Evolutionary conservation across 2,113 vertebrate genomes (phyloP).

Genomic region (Anhinga rufa): DNA sequence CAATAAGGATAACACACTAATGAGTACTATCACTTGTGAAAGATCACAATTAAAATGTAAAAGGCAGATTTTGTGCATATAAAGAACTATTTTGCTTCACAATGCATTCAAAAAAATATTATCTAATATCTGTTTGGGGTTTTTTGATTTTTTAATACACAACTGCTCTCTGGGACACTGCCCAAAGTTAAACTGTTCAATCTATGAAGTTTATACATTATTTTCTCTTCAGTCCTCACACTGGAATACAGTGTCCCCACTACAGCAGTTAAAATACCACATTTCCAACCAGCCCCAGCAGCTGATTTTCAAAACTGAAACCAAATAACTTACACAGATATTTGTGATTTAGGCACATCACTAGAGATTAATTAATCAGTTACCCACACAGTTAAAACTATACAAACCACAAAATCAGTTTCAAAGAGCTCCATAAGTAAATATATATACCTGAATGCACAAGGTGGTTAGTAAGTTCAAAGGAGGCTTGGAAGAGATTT

Average conservation of each 20-base stretch:
- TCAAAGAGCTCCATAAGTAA: neutral
- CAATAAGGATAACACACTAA: neutral
- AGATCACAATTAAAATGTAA: neutral
- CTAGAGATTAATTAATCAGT: neutral
- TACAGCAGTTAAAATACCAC: neutral
- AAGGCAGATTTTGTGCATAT: neutral
- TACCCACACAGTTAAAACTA: neutral
- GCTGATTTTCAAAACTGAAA: neutral
- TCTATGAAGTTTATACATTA: neutral
- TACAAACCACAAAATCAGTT: neutral
- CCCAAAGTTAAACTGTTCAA: neutral
- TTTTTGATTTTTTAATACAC: neutral
- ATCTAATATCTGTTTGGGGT: neutral
- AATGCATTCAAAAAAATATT: neutral
- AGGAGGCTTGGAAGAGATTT: neutral
- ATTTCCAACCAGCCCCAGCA: neutral
- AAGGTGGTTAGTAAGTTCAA: neutral
- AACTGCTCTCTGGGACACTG: neutral
- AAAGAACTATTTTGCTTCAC: neutral
- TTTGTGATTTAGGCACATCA: neutral
- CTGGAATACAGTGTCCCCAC: neutral
- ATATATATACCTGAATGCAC: rapidly evolving
- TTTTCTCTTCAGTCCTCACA: neutral
- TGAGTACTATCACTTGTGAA: neutral
- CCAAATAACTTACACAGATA: neutral